Evolutionary conservation across 2,888 invertebrate species (phyloP).

Genomic region (Zelleria hepariella): DNA sequence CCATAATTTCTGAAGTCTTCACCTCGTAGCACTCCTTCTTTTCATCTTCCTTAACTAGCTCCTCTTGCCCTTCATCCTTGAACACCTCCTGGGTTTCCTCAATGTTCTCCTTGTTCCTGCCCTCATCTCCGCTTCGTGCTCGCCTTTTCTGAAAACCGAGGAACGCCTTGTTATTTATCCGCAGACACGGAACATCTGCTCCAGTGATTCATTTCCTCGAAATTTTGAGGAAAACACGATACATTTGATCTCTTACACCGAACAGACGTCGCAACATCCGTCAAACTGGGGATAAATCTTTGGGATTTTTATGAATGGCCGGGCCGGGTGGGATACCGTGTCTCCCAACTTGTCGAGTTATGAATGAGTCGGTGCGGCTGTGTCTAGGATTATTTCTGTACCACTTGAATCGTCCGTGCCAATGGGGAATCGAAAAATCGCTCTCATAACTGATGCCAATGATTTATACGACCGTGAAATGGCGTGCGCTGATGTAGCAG

Average conservation of each 20-base stretch:
- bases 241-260: constrained; percentile 31
- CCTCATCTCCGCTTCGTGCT: constrained; percentile 35
- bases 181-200: neutral
- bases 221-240: neutral
- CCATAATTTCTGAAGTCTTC: constrained; percentile 73
- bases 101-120: constrained; percentile 53
- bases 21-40: constrained; percentile 71
- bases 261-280: constrained; percentile 46
- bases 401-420: constrained; percentile 56
- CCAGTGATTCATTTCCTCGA: neutral
- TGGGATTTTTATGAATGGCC: constrained; percentile 36
- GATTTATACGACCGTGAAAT: constrained; percentile 53
- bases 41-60: constrained; percentile 68
- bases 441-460: constrained; percentile 49
- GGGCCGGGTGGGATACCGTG: constrained; percentile 11
- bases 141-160: constrained; percentile 50
- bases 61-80: constrained; percentile 19
- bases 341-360: constrained; percentile 30
- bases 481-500: constrained; percentile 17
- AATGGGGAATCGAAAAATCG: constrained; percentile 55
- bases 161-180: neutral
- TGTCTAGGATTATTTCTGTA: constrained; percentile 60
- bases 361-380: constrained; percentile 55
- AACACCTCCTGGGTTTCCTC: constrained; percentile 25
- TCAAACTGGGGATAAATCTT: constrained; percentile 16